Conservation (phyloP, 1,140 invertebrate species). For the Stratiolaelaps scimitus region DNA sequence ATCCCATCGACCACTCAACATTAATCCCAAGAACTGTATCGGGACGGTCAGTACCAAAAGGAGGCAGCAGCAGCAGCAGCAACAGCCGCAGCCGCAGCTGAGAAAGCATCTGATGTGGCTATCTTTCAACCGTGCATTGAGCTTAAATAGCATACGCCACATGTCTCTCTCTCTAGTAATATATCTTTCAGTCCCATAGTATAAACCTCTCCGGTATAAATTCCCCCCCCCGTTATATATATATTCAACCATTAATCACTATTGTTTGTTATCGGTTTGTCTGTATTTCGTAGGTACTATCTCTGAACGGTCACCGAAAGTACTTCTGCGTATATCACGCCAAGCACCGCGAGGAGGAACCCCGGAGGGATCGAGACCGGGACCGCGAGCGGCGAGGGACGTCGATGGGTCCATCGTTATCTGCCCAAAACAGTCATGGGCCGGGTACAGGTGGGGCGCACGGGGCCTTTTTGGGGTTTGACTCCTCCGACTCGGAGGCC, state of each 20-base stretch:
- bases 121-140: too few relatives aligned
- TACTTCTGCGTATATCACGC: conserved; percentile 98
- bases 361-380: conserved; percentile 25
- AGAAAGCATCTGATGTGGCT: too few relatives aligned
- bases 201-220: too few relatives aligned
- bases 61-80: too few relatives aligned
- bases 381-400: conserved; percentile 14
- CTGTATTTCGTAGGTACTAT: conserved; percentile 48
- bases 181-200: too few relatives aligned
- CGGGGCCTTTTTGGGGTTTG: conserved; percentile 32
- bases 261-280: too few relatives aligned
- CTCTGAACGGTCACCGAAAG: conserved; percentile 84
- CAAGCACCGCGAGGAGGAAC: conserved; percentile 56
- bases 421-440: conserved; percentile 1
- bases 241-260: too few relatives aligned
- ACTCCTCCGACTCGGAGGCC: conserved; percentile 35
- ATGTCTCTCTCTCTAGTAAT: too few relatives aligned
- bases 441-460: background rate
- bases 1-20: conserved; percentile 59
- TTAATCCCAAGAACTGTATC: conserved; percentile 90
- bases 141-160: too few relatives aligned
- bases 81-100: too few relatives aligned
- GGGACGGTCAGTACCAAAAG: conserved; percentile 61
- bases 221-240: too few relatives aligned
- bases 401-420: conserved; percentile 10